A percentile compares a stretch with the other conserved stretches of the same genome.
phyloP scores from a whole-genome alignment of 2,113 vertebrate species.

The Macrotis lagotis region DNA sequence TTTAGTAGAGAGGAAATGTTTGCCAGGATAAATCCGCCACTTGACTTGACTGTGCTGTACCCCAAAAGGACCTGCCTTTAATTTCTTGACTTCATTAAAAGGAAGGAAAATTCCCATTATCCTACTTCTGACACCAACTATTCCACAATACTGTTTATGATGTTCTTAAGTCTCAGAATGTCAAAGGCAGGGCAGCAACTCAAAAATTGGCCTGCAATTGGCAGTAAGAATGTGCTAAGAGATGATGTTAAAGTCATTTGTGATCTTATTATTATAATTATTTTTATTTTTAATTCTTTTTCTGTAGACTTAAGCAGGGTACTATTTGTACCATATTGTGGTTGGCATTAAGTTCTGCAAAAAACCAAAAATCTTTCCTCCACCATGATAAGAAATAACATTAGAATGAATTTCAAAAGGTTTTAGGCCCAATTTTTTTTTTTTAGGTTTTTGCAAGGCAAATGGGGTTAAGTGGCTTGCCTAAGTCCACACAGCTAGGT shows the following conservation, averaged over 20 bases:
- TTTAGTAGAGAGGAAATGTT: neutral
- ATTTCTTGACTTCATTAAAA: neutral
- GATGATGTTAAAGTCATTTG: neutral
- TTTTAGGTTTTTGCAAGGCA: too few species aligned
- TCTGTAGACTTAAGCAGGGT: neutral
- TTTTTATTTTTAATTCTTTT: neutral
- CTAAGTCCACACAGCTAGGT: too few species aligned
- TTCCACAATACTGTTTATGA: neutral
- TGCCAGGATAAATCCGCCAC: neutral
- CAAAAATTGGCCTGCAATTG: neutral
- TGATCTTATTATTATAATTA: neutral
- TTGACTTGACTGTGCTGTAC: neutral
- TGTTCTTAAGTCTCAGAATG: neutral
- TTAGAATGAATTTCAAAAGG: neutral
- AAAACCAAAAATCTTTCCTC: neutral
- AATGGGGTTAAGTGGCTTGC: too few species aligned
- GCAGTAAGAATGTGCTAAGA: neutral
- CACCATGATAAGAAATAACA: neutral
- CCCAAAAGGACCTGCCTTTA: neutral
- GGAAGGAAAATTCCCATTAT: neutral
- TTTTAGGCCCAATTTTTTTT: neutral
- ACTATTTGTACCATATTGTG: neutral
- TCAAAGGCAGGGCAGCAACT: neutral
- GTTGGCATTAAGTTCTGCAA: neutral
- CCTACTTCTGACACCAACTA: neutral